phyloP scores from a whole-genome alignment of 2,888 invertebrate species.

The Melanotus villosus region DNA sequence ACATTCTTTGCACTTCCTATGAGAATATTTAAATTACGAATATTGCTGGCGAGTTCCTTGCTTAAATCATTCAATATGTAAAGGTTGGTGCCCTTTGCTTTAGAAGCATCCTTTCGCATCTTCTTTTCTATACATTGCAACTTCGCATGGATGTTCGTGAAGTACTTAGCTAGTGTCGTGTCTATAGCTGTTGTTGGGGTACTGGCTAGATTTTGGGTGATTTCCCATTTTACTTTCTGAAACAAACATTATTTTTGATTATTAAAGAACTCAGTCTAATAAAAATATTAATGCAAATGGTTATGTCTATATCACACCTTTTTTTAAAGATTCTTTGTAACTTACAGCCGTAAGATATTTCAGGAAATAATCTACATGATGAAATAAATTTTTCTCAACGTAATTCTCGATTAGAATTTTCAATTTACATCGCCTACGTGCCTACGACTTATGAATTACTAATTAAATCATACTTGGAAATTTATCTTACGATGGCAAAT shows the following conservation, averaged over 20 bases:
- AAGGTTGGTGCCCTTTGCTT: conserved; percentile 30
- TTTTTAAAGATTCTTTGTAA: no score
- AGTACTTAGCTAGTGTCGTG: conserved; percentile 69
- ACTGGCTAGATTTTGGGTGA: neutral
- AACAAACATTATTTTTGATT: conserved; percentile 32
- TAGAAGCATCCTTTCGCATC: conserved; percentile 52
- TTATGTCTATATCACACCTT: no score
- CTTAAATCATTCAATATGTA: conserved; percentile 22
- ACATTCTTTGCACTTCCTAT: conserved; percentile 39
- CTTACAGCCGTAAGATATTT: no score
- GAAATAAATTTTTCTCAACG: no score
- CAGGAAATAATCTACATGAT: no score
- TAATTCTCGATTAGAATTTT: neutral
- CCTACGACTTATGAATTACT: neutral
- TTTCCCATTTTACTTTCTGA: conserved; percentile 50
- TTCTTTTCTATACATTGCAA: conserved; percentile 72
- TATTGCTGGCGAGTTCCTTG: conserved; percentile 33
- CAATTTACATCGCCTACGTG: neutral
- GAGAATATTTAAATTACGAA: conserved; percentile 35
- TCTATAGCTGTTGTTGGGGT: conserved; percentile 31
- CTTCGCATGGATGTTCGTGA: conserved; percentile 69
- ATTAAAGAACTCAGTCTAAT: conserved; percentile 23
- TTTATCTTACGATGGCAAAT: neutral
- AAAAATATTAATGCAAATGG: no score
- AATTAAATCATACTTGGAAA: neutral